phyloP scores from a whole-genome alignment of 1,140 invertebrate genomes.

The Philaenus spumarius region DNA sequence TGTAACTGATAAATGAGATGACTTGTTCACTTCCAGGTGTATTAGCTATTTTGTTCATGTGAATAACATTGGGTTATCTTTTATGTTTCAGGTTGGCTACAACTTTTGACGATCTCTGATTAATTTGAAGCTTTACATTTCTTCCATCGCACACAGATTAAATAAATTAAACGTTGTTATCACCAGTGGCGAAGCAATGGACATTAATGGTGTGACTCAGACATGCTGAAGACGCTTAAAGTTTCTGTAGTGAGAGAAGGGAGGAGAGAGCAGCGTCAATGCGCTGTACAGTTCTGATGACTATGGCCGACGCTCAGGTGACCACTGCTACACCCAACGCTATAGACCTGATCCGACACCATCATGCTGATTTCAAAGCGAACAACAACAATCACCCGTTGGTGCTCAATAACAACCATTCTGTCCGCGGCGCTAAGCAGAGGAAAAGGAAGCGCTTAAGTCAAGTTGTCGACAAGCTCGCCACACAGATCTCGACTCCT shows the following conservation, averaged over 20 bases:
- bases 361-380: conserved; percentile 50
- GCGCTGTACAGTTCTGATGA: conserved; percentile 54
- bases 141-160: too few species aligned
- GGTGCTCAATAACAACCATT: conserved; percentile 29
- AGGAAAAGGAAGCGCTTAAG: conserved; percentile 66
- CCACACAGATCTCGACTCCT: conserved; percentile 38
- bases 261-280: conserved; percentile 46
- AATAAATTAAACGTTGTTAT: too few species aligned
- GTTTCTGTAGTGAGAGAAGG: conserved; percentile 1
- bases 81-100: too few species aligned
- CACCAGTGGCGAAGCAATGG: background rate
- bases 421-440: conserved; percentile 37
- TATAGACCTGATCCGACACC: conserved; percentile 44
- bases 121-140: too few species aligned
- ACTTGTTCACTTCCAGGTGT: too few species aligned
- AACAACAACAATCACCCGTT: conserved; percentile 53
- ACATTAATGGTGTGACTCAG: background rate
- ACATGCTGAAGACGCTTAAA: background rate
- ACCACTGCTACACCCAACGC: conserved; percentile 45
- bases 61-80: too few species aligned
- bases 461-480: conserved; percentile 64
- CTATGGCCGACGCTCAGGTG: conserved; percentile 57
- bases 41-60: too few species aligned
- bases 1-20: too few species aligned
- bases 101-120: too few species aligned